A percentile compares a stretch with the other conserved stretches of the same genome.
Conservation (phyloP, 2,797 vertebrate species). For the Leucoraja ocellata region DNA sequence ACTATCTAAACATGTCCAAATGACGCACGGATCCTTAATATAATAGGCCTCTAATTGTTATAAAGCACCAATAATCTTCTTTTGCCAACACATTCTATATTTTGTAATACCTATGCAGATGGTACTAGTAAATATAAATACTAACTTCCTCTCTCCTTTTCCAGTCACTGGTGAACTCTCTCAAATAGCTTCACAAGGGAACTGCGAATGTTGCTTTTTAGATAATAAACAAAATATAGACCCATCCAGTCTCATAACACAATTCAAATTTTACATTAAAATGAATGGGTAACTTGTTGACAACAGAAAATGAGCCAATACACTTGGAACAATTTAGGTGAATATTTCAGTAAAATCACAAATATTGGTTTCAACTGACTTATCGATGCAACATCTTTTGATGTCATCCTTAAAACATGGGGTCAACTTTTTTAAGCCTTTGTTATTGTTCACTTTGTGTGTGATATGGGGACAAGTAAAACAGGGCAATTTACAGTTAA, state of each 20-base stretch:
- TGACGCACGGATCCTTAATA: background rate
- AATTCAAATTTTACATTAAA: constrained; percentile 19
- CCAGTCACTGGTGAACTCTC: background rate
- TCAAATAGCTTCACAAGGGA: background rate
- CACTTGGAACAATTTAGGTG: background rate
- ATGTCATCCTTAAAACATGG: background rate
- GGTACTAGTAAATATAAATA: background rate
- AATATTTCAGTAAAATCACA: background rate
- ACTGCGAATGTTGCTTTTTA: background rate
- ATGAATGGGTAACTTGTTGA: constrained; percentile 12
- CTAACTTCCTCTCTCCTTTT: background rate
- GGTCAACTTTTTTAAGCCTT: background rate
- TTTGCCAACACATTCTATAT: background rate
- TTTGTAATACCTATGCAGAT: background rate
- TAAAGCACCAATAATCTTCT: background rate
- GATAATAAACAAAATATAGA: background rate
- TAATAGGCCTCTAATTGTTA: background rate
- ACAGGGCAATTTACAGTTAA: constrained; percentile 6
- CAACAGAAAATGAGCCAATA: background rate
- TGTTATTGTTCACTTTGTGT: constrained; percentile 11
- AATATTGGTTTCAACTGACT: background rate
- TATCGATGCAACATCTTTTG: background rate
- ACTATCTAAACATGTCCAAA: background rate
- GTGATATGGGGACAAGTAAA: background rate
- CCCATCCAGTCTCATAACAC: constrained; percentile 8